Evolutionary conservation across 2,113 vertebrate species (phyloP).

Genomic region (Scortum barcoo): DNA sequence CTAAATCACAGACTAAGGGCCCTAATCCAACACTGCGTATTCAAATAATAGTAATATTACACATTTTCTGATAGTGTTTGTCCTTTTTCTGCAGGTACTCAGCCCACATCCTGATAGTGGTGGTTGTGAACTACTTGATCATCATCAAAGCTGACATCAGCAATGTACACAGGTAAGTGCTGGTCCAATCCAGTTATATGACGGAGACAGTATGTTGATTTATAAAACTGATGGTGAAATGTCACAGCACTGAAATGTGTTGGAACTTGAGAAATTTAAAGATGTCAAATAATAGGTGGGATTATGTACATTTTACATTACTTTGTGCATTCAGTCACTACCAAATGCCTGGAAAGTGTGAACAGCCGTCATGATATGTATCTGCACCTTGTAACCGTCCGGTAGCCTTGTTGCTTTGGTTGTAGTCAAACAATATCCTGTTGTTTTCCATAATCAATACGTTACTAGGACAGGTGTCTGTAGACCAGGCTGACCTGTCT

Average conservation of each 20-base stretch:
- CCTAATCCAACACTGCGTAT: not conserved
- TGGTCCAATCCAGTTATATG: not conserved
- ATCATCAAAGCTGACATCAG: slow-evolving; percentile 73
- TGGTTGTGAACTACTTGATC: slow-evolving; percentile 79
- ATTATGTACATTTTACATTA: not conserved
- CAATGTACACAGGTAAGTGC: slow-evolving; percentile 82
- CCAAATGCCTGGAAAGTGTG: not conserved
- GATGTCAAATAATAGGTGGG: not conserved
- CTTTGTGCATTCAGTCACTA: not conserved
- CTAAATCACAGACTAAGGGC: not conserved
- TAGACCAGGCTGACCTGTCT: slow-evolving; percentile 20
- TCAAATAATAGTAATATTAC: not conserved
- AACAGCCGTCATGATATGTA: not conserved
- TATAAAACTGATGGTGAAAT: not conserved
- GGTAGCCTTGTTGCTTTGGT: not conserved
- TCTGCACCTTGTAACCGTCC: not conserved
- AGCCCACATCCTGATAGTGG: slow-evolving; percentile 78
- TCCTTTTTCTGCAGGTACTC: slow-evolving; percentile 79
- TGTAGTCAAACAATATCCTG: not conserved
- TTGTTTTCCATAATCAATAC: not conserved
- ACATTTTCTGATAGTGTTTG: not conserved
- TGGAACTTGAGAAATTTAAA: not conserved
- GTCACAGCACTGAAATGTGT: not conserved
- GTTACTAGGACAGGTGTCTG: not conserved
- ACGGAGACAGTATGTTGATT: not conserved